Base-by-base conservation (phyloP, 2,888 invertebrate genomes). In the Holacanthella duospinosa region DNA sequence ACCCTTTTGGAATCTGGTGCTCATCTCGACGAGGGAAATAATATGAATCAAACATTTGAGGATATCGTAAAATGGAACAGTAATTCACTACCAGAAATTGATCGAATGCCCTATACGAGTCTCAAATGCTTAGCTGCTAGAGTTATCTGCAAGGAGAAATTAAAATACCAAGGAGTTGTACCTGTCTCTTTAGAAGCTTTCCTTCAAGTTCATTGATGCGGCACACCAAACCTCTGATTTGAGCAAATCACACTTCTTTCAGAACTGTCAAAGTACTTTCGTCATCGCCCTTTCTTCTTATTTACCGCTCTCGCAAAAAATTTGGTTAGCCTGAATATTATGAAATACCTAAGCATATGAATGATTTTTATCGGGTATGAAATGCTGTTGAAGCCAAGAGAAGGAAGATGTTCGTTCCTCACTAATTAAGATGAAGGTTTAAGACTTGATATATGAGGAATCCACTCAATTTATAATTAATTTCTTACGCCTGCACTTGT, bases 121-220 rank as follows among this genome's bases (percentile, higher is more conserved):
- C 83, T 95, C 71, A 86, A 88, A 75, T 95, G 94, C 77, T 82
- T 92, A 64, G 89, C 93, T 19, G 92, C 94, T 16, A 82, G 86
- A 69, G 85, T 86, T 2, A 86, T 95, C 26, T 75, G 76, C 55
- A 73, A 75, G 62, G 65, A 78, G 68, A 74, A 75, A 43, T 74
- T 82, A 64, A 75, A 75, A 19, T 81, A 77, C 71, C 65, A 72
- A 44, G 77, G 76, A 43, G 74, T 76, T 65, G 76, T 81, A 64
- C 81, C 81, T 44, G 70, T 71, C 9, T 74, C 76, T 59, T 74
- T 81, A 55, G 76, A 78, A 67, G 71, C 76, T 25, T 81, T 80
- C 74, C 75, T 81, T 55, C 71, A 75, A 65, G 75, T 76, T 64
- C 80, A 80, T 67, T 79, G 69, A 75, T 53, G n/a, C 56, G n/a